Conservation (phyloP, 2,797 vertebrate genomes). For the Pangasius macronema region DNA sequence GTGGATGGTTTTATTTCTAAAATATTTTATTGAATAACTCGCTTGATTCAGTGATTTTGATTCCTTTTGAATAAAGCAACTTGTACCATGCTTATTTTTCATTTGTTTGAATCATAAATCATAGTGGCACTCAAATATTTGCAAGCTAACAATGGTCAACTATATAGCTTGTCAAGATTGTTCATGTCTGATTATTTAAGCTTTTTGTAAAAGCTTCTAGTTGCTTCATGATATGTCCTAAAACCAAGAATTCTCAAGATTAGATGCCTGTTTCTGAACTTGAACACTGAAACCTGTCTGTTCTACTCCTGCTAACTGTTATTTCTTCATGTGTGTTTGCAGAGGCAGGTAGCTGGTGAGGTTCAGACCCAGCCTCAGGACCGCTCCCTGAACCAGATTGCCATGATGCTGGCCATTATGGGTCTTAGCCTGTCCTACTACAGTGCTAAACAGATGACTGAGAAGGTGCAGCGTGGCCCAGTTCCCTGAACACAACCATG, state of each 20-base stretch:
- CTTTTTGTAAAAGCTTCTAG: background rate
- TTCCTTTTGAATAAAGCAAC: background rate
- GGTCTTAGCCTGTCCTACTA: slow-evolving; percentile 91
- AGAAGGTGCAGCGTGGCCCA: slow-evolving; percentile 67
- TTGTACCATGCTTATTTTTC: background rate
- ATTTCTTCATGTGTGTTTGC: slow-evolving; percentile 23
- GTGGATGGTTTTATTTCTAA: background rate
- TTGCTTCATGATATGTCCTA: background rate
- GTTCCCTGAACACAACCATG: slow-evolving; percentile 61
- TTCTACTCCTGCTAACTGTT: background rate
- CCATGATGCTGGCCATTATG: slow-evolving; percentile 88
- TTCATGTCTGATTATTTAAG: background rate
- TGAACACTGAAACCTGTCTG: background rate
- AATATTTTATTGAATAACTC: background rate
- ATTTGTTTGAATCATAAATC: too few relatives aligned
- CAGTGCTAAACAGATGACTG: slow-evolving; percentile 86
- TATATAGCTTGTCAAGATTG: background rate
- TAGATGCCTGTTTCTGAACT: background rate
- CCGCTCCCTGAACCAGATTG: slow-evolving; percentile 82
- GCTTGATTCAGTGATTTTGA: background rate
- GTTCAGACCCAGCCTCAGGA: slow-evolving; percentile 80
- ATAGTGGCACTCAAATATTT: background rate
- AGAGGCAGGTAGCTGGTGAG: slow-evolving; percentile 90
- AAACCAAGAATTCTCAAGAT: background rate
- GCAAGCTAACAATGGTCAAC: background rate